Conservation (phyloP, 2,797 vertebrate species). For the Clarias fuscus region DNA sequence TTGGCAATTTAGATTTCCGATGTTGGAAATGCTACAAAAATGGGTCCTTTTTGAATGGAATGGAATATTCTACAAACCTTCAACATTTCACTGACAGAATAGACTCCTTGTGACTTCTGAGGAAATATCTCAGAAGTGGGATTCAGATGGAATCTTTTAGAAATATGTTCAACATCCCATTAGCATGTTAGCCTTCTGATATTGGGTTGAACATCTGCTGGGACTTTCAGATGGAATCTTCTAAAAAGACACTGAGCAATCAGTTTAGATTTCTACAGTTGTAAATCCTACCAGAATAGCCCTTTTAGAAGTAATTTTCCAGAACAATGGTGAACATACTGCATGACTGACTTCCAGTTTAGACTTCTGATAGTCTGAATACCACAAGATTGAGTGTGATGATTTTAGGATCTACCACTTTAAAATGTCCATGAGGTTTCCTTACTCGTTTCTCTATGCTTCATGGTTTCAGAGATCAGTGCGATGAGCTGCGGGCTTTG, state of each 20-base stretch:
- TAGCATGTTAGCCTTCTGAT: too few species aligned
- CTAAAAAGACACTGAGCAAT: background rate
- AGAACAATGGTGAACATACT: background rate
- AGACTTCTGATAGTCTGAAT: background rate
- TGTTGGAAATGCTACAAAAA: background rate
- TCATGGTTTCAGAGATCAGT: constrained; percentile 65
- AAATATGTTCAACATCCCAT: too few species aligned
- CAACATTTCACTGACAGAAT: too few species aligned
- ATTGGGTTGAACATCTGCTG: too few species aligned
- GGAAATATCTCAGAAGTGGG: too few species aligned
- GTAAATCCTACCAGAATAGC: background rate
- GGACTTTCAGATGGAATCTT: background rate
- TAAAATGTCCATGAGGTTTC: background rate
- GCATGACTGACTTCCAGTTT: background rate
- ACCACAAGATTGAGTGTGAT: background rate
- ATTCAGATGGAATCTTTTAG: background rate
- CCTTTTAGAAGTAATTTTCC: background rate
- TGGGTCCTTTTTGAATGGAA: too few species aligned
- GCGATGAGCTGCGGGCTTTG: constrained; percentile 73
- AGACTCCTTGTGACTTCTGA: too few species aligned
- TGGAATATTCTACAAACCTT: background rate
- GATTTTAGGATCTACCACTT: background rate
- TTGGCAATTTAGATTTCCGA: background rate
- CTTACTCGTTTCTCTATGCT: background rate
- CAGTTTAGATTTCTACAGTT: background rate